phyloP scores from a whole-genome alignment of 2,888 invertebrate genomes.

The Molorchus minor region DNA sequence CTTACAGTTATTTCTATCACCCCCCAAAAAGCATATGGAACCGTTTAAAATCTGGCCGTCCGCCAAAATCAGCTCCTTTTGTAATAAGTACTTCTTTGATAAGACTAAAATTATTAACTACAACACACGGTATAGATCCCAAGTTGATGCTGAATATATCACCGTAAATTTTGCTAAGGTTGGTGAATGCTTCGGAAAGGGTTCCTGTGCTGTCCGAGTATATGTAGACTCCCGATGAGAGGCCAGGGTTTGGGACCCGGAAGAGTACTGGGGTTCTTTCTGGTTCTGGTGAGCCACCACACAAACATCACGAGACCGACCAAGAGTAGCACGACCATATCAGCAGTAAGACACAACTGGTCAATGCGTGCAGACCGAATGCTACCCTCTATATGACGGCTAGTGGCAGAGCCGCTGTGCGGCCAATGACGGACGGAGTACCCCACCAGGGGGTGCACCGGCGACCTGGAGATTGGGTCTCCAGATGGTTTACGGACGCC shows the following conservation, averaged over 20 bases:
- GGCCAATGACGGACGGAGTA: constrained; percentile 56
- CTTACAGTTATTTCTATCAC: constrained; percentile 89
- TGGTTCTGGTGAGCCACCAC: constrained; percentile 52
- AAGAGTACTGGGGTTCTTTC: constrained; percentile 57
- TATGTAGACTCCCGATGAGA: constrained; percentile 75
- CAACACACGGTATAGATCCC: constrained; percentile 74
- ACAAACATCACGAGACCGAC: constrained; percentile 58
- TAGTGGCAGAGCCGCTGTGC: constrained; percentile 53
- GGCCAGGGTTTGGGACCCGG: constrained; percentile 77
- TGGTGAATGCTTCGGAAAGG: constrained; percentile 79
- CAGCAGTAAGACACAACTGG: constrained; percentile 52
- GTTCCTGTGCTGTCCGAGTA: constrained; percentile 70
- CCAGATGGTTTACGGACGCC: constrained; percentile 52
- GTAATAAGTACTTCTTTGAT: constrained; percentile 81
- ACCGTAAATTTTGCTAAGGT: constrained; percentile 74
- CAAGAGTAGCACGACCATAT: constrained; percentile 59
- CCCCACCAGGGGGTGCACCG: constrained; percentile 58
- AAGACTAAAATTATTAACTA: constrained; percentile 77
- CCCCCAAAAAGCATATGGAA: constrained; percentile 85
- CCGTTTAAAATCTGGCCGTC: constrained; percentile 81
- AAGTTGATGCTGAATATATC: constrained; percentile 76
- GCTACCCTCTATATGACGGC: constrained; percentile 61
- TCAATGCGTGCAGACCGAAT: constrained; percentile 57
- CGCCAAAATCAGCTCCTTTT: constrained; percentile 83
- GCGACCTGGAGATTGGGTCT: constrained; percentile 55